Conservation (phyloP, 2,113 vertebrate species). For the Empidonax traillii region DNA sequence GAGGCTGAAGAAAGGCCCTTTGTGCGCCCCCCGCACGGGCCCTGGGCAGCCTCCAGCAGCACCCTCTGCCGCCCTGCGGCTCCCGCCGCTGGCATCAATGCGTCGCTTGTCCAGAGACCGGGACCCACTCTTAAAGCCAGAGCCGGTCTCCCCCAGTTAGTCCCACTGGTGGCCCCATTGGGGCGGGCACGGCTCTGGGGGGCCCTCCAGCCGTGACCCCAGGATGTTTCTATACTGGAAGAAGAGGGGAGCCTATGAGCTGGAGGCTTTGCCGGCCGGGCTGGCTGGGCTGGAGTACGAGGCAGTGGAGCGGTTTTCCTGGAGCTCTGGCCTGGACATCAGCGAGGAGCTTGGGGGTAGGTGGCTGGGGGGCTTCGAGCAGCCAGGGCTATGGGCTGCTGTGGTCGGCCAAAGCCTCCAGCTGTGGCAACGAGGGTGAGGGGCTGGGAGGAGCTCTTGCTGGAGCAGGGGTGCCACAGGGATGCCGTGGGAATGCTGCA, state of each 20-base stretch:
- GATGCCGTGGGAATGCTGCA: not conserved
- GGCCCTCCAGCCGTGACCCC: not conserved
- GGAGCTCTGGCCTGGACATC: constrained; percentile 87
- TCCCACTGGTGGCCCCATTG: not conserved
- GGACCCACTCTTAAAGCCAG: constrained; percentile 29
- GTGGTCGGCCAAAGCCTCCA: not conserved
- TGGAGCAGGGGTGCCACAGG: rapidly evolving
- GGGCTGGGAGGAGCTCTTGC: not conserved
- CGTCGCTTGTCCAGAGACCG: constrained; percentile 9
- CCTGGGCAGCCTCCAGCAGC: constrained; percentile 69
- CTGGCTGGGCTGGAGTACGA: constrained; percentile 66
- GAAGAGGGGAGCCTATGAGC: constrained; percentile 88
- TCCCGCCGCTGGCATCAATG: constrained; percentile 52
- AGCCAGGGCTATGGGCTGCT: not conserved
- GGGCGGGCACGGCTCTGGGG: not conserved
- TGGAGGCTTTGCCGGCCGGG: constrained; percentile 80
- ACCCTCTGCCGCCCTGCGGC: constrained; percentile 54
- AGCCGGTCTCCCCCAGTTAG: not conserved
- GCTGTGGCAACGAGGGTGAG: not conserved
- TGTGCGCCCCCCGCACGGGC: constrained; percentile 70
- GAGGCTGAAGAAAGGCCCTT: constrained; percentile 83
- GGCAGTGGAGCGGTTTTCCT: constrained; percentile 83
- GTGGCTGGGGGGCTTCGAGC: not conserved
- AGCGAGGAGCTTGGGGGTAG: constrained; percentile 85
- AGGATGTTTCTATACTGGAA: constrained; percentile 93